Evolutionary conservation across 2,888 invertebrate genomes (phyloP), one percentile per base, ranked within the genome.

Genomic region (Tetramorium bicarinatum): DNA sequence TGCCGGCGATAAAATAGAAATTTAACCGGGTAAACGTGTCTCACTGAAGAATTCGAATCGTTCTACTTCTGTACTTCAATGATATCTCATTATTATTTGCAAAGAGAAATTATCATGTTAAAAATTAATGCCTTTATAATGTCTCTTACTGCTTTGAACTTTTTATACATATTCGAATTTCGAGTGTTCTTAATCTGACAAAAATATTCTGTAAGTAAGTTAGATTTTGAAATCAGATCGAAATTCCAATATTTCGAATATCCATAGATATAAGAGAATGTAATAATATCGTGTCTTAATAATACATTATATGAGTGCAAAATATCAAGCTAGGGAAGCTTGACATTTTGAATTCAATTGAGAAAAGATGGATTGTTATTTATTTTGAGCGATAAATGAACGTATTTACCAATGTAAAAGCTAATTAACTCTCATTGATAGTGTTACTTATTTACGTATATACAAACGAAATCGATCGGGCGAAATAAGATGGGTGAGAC

Each of bases 1-100:
- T 79, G 47, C 18, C 21, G 38, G 9, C 9, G 38, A 61, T 80
- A 61, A 80, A 80, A 71, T 80, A 71, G 59, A 71, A 59, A 80
- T 80, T 59, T 9, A 47, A 38, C 59, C 47, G 18, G 11, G 15
- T 7, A 62, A 72, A 49, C 47, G 49, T 69, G 59, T 61, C 59
- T 25, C 29, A 34, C 21, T 71, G 25, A 80, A 71, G 47, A 74
- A 81, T 75, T 75, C 18, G 29, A 21, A 7, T 64, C 15, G 29
- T 41, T 2, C 18, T 41, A 38, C 13, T 59, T 79, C 13, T 54
- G 4, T 64, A 18, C 15, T n/a, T 21, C 6, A 3, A 15, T 9
- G 11, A 56, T 29, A 29, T 67, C 56, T 56, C 21, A 25, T 38
- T 59, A 49, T 67, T 56, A 52, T 41, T 76, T 11, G n/a, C 21